phyloP scores from a whole-genome alignment of 2,113 vertebrate genomes.

The Campylomormyrus numenius region DNA sequence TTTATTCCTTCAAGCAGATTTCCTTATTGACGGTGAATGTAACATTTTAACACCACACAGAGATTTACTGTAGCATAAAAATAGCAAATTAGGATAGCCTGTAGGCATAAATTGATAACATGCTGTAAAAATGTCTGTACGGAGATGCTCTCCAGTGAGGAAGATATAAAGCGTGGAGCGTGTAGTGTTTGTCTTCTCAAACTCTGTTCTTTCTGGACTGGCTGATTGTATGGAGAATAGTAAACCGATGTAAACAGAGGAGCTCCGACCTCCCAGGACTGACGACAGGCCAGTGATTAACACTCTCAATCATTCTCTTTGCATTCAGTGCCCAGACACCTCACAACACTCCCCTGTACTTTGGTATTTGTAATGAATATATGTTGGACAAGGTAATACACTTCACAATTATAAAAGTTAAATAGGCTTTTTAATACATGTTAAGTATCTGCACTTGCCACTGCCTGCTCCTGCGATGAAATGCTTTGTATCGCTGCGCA shows the following conservation, averaged over 20 bases:
- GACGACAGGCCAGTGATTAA: not conserved
- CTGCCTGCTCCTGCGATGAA: not conserved
- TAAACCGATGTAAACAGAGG: not conserved
- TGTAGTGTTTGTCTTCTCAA: not conserved
- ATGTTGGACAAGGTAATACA: not conserved
- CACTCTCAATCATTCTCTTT: not conserved
- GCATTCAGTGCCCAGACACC: not conserved
- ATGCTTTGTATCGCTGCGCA: not conserved
- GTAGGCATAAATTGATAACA: slow-evolving; percentile 34
- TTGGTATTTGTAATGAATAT: not conserved
- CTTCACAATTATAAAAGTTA: not conserved
- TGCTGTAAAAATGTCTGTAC: slow-evolving; percentile 25
- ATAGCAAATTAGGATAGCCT: slow-evolving; percentile 25
- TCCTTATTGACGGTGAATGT: slow-evolving; percentile 25
- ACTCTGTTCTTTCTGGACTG: not conserved
- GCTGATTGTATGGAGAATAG: not conserved
- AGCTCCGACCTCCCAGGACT: not conserved
- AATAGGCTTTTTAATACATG: not conserved
- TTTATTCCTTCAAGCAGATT: slow-evolving; percentile 25
- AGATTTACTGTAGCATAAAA: slow-evolving; percentile 38
- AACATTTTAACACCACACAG: slow-evolving; percentile 25
- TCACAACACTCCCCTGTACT: not conserved
- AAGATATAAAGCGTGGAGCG: not conserved
- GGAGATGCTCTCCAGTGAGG: not conserved
- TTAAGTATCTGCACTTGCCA: not conserved